phyloP scores from a whole-genome alignment of 2,888 invertebrate genomes.

The Oegoconia quadripuncta region DNA sequence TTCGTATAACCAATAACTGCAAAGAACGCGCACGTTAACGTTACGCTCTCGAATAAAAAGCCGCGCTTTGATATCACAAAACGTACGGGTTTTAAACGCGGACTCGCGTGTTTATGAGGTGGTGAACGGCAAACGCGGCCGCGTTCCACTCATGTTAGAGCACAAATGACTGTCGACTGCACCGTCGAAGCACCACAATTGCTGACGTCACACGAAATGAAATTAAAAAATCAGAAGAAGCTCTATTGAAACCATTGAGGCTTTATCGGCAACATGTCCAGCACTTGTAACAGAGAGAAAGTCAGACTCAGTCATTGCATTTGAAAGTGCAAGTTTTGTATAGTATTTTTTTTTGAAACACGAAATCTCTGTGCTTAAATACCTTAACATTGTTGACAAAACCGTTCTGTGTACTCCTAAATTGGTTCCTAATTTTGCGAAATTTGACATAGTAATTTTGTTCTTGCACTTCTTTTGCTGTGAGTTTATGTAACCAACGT shows the following conservation, averaged over 20 bases:
- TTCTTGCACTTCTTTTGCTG: constrained; percentile 19
- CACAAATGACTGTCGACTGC: constrained; percentile 52
- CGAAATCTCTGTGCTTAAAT: constrained; percentile 9
- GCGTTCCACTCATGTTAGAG: constrained; percentile 56
- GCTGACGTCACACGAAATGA: constrained; percentile 59
- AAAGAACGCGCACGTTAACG: constrained; percentile 40
- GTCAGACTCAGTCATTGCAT: constrained; percentile 50
- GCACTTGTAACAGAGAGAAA: constrained; percentile 45
- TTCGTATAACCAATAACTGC: constrained; percentile 28
- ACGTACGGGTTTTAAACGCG: constrained; percentile 36
- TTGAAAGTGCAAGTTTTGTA: constrained; percentile 65
- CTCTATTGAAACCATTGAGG: constrained; percentile 53
- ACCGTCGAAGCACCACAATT: constrained; percentile 57
- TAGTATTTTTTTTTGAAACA: constrained; percentile 28
- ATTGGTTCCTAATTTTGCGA: constrained; percentile 26
- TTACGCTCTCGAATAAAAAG: constrained; percentile 27
- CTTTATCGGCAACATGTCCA: constrained; percentile 45
- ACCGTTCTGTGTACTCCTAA: constrained; percentile 8
- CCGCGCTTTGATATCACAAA: constrained; percentile 28
- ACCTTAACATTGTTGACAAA: constrained; percentile 8
- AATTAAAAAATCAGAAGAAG: constrained; percentile 61
- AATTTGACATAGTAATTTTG: constrained; percentile 17
- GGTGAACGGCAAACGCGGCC: constrained; percentile 43
- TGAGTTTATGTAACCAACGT: constrained; percentile 13
- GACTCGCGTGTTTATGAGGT: constrained; percentile 29